These are phyloP conservation scores for Poliocrania exsul DNA, from an alignment of 2,797 vertebrate species.

Conservation along the genomic window DNA sequence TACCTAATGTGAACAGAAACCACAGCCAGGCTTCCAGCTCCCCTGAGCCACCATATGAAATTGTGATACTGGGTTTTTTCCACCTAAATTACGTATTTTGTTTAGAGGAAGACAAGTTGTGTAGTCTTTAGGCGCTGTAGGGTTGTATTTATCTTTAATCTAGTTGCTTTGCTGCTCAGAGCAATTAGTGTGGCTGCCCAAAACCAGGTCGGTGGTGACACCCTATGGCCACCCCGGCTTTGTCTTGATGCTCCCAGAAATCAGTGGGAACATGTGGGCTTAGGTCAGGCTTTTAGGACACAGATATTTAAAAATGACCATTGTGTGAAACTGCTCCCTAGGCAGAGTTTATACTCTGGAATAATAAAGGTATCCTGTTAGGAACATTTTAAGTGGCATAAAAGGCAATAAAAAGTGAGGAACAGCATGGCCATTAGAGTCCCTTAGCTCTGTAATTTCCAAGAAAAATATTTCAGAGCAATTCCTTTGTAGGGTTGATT, in stretches of 20 bases:
- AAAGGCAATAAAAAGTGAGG: neutral
- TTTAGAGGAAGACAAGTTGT: neutral
- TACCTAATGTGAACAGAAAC: rapidly evolving
- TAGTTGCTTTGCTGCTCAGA: neutral
- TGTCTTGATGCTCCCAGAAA: neutral
- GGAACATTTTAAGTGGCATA: neutral
- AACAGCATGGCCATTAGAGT: neutral
- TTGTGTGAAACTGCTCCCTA: neutral
- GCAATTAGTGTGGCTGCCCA: neutral
- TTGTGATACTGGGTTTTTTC: neutral
- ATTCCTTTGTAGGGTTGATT: neutral
- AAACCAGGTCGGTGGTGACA: neutral
- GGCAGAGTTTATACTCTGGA: neutral
- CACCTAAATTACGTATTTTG: rapidly evolving
- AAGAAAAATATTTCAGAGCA: neutral
- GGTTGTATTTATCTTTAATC: neutral
- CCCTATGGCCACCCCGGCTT: neutral
- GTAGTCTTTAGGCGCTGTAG: neutral
- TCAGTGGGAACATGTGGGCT: neutral
- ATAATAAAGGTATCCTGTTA: neutral
- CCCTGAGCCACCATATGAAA: rapidly evolving
- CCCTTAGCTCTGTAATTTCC: neutral
- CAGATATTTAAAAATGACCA: neutral
- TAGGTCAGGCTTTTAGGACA: neutral
- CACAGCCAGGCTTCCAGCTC: neutral